Evolutionary conservation across 2,888 invertebrate genomes (phyloP).

Genomic region (Spicauda simplicius): DNA sequence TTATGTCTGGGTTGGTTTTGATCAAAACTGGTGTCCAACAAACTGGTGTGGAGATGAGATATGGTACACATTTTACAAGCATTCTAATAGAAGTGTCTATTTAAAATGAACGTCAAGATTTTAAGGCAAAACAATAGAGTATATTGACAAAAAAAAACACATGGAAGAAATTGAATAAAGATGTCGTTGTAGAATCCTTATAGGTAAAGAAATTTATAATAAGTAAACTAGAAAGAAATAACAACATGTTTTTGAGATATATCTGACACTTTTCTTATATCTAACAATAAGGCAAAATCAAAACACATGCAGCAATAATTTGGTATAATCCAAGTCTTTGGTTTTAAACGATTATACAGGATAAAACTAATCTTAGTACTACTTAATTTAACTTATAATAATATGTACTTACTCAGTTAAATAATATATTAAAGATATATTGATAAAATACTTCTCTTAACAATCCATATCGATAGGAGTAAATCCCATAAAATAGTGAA

Average conservation of each 20-base stretch:
- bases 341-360: background rate
- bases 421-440: constrained; percentile 27
- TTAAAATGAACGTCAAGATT: too few relatives aligned
- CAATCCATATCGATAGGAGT: background rate
- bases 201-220: too few relatives aligned
- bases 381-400: constrained; percentile 22
- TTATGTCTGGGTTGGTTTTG: too few relatives aligned
- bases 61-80: too few relatives aligned
- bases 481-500: background rate
- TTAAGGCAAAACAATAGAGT: too few relatives aligned
- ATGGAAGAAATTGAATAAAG: too few relatives aligned
- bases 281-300: background rate
- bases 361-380: constrained; percentile 4
- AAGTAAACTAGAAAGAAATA: too few relatives aligned
- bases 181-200: too few relatives aligned
- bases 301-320: background rate
- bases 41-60: too few relatives aligned
- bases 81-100: too few relatives aligned
- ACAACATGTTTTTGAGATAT: too few relatives aligned
- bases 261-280: background rate
- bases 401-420: constrained; percentile 28
- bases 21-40: background rate
- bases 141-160: too few relatives aligned
- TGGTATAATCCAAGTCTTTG: background rate
- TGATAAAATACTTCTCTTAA: constrained; percentile 21